Evolutionary conservation across 2,888 invertebrate species (phyloP).

Genomic region (Halocaridina rubra): DNA sequence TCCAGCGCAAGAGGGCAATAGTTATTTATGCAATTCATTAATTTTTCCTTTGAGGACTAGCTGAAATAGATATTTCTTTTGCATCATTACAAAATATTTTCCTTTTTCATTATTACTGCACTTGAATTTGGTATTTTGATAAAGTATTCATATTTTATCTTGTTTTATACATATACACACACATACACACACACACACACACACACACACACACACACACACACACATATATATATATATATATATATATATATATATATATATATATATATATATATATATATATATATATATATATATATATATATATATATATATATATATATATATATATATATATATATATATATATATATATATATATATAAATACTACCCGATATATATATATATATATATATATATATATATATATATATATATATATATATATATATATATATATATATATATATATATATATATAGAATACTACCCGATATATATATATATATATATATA

Average conservation of each 20-base stretch:
- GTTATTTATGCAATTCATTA: no score
- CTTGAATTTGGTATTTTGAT: no score
- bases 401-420: background rate
- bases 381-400: background rate
- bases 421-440: background rate
- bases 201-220: background rate
- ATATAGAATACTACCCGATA: background rate
- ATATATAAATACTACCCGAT: background rate
- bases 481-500: background rate
- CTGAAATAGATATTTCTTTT: no score
- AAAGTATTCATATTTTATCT: background rate
- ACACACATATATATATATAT: background rate
- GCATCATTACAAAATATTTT: no score
- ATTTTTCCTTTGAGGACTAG: no score
- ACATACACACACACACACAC: background rate
- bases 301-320: background rate
- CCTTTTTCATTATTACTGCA: no score
- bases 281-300: background rate
- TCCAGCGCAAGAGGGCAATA: no score
- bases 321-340: background rate
- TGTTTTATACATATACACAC: background rate
- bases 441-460: background rate
- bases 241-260: background rate
- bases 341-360: background rate
- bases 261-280: background rate